These are phyloP conservation scores for Ardeotis arabs DNA, from an alignment of 2,113 vertebrate species.

Conservation along the genomic window DNA sequence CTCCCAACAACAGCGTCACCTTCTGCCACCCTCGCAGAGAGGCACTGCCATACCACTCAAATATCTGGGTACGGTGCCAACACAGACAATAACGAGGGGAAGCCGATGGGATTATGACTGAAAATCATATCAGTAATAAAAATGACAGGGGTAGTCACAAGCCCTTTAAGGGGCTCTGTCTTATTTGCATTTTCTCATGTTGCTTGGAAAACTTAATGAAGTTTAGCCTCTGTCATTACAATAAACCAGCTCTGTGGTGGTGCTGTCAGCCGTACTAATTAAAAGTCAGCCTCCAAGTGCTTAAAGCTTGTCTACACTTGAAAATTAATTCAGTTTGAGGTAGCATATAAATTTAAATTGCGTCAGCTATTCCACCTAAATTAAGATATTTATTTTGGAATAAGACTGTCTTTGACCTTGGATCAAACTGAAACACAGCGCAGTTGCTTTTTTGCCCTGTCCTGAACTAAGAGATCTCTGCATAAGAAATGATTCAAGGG, in stretches of 20 bases:
- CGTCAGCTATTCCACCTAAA: not conserved
- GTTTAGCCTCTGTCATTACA: constrained; percentile 45
- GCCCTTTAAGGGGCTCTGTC: not conserved
- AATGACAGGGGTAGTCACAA: not conserved
- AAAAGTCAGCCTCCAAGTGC: constrained; percentile 37
- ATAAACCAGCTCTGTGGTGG: constrained; percentile 37
- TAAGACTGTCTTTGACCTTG: not conserved
- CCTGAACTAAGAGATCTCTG: not conserved
- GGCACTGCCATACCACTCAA: not conserved
- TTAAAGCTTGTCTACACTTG: constrained; percentile 40
- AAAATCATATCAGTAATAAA: constrained; percentile 28
- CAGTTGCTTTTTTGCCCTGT: not conserved
- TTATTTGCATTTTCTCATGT: constrained; percentile 41
- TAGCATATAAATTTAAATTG: not conserved
- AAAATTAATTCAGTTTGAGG: constrained; percentile 39
- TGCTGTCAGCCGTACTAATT: constrained; percentile 28
- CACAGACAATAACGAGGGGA: not conserved
- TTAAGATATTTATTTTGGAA: not conserved
- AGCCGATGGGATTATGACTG: not conserved
- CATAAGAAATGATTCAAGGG: not conserved
- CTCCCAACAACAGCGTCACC: not conserved
- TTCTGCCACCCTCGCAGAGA: not conserved
- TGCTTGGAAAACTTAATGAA: constrained; percentile 43
- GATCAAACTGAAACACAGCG: not conserved
- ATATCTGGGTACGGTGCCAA: not conserved